These are phyloP conservation scores for Stercorarius parasiticus DNA, from an alignment of 2,113 vertebrate genomes.

Conservation along the genomic window DNA sequence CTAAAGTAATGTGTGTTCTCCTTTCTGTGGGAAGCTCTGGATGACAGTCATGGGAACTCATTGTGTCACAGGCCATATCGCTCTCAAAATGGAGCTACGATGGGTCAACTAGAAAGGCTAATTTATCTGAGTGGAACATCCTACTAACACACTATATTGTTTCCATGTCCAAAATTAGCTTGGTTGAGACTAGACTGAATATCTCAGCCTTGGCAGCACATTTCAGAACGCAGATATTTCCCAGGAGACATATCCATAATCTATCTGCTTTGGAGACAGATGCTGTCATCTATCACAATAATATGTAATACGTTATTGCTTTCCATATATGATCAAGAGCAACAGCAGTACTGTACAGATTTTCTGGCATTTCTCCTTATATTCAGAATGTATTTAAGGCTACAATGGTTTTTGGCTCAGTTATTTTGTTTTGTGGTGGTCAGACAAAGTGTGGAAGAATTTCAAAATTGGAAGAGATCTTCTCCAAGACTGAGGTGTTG, in stretches of 20 bases:
- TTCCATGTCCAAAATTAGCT: conserved; percentile 57
- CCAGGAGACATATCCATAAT: conserved; percentile 4
- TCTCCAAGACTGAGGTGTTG: not conserved
- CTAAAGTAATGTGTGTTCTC: not conserved
- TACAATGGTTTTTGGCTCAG: not conserved
- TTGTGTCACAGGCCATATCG: not conserved
- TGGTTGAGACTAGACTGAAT: not conserved
- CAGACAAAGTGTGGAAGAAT: not conserved
- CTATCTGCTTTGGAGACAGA: not conserved
- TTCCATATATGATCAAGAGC: not conserved
- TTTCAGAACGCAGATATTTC: not conserved
- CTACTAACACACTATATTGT: not conserved
- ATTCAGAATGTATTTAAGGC: conserved; percentile 10
- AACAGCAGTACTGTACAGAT: not conserved
- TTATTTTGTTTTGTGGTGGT: not conserved
- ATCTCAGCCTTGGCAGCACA: conserved; percentile 10
- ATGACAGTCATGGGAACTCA: conserved; percentile 25
- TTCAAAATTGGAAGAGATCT: not conserved
- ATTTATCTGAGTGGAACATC: not conserved
- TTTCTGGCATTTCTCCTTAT: not conserved
- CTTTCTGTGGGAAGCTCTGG: conserved; percentile 24
- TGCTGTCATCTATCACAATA: not conserved
- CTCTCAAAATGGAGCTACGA: not conserved
- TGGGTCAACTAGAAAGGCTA: not conserved
- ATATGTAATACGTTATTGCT: not conserved